Conservation (phyloP, 2,797 vertebrate genomes). For the Anabas testudineus region DNA sequence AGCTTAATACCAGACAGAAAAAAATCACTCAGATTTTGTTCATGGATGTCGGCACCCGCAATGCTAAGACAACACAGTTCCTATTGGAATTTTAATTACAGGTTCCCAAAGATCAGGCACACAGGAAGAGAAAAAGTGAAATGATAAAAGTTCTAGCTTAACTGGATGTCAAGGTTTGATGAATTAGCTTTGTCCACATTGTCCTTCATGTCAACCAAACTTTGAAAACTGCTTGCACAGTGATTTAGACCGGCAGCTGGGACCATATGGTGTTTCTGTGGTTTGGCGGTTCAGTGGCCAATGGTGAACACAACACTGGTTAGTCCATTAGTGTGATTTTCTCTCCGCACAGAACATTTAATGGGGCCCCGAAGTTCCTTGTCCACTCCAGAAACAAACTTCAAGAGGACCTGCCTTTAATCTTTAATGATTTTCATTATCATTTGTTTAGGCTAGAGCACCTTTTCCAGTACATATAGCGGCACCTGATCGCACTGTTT, state of each 20-base stretch:
- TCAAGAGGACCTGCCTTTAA: slow-evolving; percentile 50
- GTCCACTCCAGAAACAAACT: slow-evolving; percentile 44
- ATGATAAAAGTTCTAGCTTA: slow-evolving; percentile 5
- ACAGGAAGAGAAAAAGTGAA: background rate
- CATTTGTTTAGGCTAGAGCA: slow-evolving; percentile 49
- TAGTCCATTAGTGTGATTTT: slow-evolving; percentile 67
- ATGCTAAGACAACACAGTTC: background rate
- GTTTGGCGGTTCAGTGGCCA: slow-evolving; percentile 71
- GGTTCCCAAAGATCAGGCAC: background rate
- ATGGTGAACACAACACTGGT: slow-evolving; percentile 62
- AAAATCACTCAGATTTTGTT: slow-evolving; percentile 16
- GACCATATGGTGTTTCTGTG: slow-evolving; percentile 74
- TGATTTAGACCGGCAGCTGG: slow-evolving; percentile 64
- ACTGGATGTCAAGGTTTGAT: slow-evolving; percentile 18
- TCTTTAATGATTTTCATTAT: slow-evolving; percentile 56
- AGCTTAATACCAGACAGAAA: slow-evolving; percentile 30
- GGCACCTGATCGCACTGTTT: slow-evolving; percentile 64
- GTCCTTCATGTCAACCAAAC: slow-evolving; percentile 51
- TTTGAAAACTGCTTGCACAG: slow-evolving; percentile 68
- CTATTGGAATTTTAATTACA: background rate
- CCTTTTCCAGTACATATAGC: slow-evolving; percentile 31
- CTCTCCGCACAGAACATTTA: slow-evolving; percentile 48
- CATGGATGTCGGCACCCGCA: slow-evolving; percentile 12
- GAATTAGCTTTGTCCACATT: slow-evolving; percentile 27
- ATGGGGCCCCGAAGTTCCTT: slow-evolving; percentile 15